Percentiles rank a stretch among this genome's conserved stretches.
Evolutionary conservation across 2,797 vertebrate genomes (phyloP).

Genomic region (Brachyalestes nurse): DNA sequence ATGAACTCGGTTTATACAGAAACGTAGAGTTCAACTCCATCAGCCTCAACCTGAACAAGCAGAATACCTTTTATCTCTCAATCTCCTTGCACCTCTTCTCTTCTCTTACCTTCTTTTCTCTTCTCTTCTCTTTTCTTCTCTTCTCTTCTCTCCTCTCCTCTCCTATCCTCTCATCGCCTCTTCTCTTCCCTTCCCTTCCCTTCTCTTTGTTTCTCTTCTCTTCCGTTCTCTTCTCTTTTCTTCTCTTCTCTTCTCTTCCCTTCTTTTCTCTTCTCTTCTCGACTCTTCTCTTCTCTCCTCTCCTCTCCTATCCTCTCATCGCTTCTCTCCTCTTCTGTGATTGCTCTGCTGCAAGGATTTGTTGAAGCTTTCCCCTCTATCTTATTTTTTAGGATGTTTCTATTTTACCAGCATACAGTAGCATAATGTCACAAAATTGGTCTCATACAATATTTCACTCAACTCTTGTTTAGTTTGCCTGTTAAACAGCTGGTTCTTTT

Average conservation of each 20-base stretch:
- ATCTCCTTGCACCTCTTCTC: not conserved
- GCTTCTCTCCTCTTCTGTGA: not conserved
- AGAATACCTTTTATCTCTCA: conserved; percentile 7
- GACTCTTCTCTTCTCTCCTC: too few relatives aligned
- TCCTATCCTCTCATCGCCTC: not conserved
- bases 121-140: not conserved
- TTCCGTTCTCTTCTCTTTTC: not conserved
- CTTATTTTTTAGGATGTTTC: not conserved
- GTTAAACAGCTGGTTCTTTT: not conserved
- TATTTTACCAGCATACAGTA: not conserved
- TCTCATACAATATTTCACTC: not conserved
- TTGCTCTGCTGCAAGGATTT: not conserved
- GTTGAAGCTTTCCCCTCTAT: not conserved
- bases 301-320: not conserved
- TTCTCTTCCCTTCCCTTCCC: conserved; percentile 2
- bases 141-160: not conserved
- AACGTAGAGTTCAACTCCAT: conserved; percentile 77
- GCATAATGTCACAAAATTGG: not conserved
- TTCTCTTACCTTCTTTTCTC: not conserved
- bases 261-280: not conserved
- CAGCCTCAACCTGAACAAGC: conserved; percentile 13
- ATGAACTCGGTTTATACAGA: conserved; percentile 95
- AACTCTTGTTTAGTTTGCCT: not conserved
- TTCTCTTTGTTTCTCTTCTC: too few relatives aligned
- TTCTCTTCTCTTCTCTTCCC: too few relatives aligned